phyloP scores from a whole-genome alignment of 2,888 invertebrate species.

The Willowsia nigromaculata region DNA sequence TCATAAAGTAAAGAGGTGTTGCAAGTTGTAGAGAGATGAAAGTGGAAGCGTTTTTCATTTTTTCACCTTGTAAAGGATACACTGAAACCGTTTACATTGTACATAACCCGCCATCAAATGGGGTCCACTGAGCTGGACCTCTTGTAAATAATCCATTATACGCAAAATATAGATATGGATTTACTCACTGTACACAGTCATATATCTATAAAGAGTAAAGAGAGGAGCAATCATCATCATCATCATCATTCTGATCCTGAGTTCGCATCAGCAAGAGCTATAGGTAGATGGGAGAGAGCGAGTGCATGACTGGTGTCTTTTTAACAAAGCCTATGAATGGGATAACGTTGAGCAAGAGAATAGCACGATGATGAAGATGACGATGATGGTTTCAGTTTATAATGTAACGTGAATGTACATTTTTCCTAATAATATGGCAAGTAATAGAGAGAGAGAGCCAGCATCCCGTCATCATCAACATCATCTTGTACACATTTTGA shows the following conservation, averaged over 20 bases:
- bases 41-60: not conserved
- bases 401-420: slow-evolving; percentile 12
- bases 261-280: not conserved
- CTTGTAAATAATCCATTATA: slow-evolving; percentile 35
- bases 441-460: slow-evolving; percentile 21
- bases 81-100: not conserved
- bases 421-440: slow-evolving; percentile 24
- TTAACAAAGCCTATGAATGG: slow-evolving; percentile 26
- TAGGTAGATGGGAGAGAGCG: not conserved
- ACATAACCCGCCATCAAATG: not conserved
- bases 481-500: slow-evolving; percentile 41
- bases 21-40: not conserved
- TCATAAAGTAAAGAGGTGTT: not conserved
- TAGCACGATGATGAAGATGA: slow-evolving; percentile 3
- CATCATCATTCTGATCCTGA: not conserved
- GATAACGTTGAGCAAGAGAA: not conserved
- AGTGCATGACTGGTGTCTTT: slow-evolving; percentile 1
- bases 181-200: too few relatives aligned
- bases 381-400: not conserved
- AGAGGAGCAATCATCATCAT: not conserved
- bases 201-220: too few relatives aligned
- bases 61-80: not conserved
- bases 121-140: slow-evolving; percentile 14
- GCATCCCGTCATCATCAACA: slow-evolving; percentile 15
- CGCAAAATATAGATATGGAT: not conserved